Base-by-base conservation (phyloP, 1,140 invertebrate species). In the Lepidurus arcticus region DNA sequence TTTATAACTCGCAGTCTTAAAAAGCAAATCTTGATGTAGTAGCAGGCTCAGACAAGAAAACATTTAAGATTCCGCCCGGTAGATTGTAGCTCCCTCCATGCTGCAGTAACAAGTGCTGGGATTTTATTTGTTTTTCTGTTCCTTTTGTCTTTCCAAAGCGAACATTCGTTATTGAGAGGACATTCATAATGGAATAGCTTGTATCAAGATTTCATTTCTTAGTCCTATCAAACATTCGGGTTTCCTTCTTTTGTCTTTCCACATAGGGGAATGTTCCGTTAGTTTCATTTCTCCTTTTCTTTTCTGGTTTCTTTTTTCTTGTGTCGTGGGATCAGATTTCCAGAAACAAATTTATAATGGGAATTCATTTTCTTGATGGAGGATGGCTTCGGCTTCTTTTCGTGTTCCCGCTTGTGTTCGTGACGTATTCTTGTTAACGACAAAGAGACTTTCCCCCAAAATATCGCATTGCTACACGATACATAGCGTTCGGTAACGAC, bases 321-420 rank as follows among this genome's bases (percentile, higher is more conserved):
- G n/a, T 21, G 13, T 65, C 53, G 53, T 65, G 53, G 53, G 53
- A 65, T 65, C 21, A n/a, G 21, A 65, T 21, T 65, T 65, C 21
- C 53, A 21, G 53, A 21, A 65, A 65, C 21, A 65, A 16, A n/a
- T 13, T 8, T 16, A 47, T 21, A 21, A 65, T 16, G 21, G n/a
- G 5, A n/a, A 13, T 65, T 65, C 53, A 16, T n/a, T 34, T 65
- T 65, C n/a, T 65, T 65, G n/a, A 65, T 16, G 53, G 53, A 65
- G 53, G 21, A 65, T 65, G 53, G 53, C 53, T 65, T 65, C 53
- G 53, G 53, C 53, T 65, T 65, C 53, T 65, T 65, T 65, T 65
- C 53, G 53, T 65, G 53, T 65, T 65, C 53, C 53, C 53, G 53
- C 53, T 65, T 65, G 53, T 65, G 53, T 65, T 65, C 53, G 13